Evolutionary conservation across 1,140 invertebrate species (phyloP).

Genomic region (Philopotamus ludificatus): DNA sequence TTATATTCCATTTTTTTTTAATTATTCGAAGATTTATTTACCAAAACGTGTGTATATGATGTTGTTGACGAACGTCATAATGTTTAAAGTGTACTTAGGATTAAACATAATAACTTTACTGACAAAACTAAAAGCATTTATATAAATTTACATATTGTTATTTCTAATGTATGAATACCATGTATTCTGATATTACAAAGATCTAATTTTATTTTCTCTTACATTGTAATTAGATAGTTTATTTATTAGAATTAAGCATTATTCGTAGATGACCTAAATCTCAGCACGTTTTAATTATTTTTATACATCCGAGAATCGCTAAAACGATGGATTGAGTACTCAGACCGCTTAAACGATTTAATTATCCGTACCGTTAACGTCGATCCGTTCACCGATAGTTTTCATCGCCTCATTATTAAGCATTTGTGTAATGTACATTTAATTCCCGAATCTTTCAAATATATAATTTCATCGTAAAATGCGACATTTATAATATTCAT

Average conservation of each 20-base stretch:
- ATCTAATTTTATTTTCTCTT: not conserved
- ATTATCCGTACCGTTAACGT: too few species aligned
- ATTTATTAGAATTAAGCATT: too few species aligned
- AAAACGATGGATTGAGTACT: too few species aligned
- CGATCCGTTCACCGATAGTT: not conserved
- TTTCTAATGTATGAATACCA: conserved; percentile 15
- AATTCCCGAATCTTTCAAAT: not conserved
- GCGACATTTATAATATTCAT: too few species aligned
- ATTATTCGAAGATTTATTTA: conserved; percentile 15
- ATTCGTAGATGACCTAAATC: too few species aligned
- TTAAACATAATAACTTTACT: conserved; percentile 31
- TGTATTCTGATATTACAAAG: conserved; percentile 12
- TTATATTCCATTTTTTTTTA: not conserved
- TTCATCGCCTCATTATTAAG: not conserved
- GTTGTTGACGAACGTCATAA: too few species aligned
- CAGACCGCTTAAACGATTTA: too few species aligned
- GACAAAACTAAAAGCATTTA: conserved; percentile 36
- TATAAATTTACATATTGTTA: too few species aligned
- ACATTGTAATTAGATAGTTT: too few species aligned
- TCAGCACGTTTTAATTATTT: too few species aligned
- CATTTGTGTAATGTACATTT: not conserved
- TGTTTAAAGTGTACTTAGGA: conserved; percentile 12
- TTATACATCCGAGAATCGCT: too few species aligned
- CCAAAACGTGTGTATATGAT: conserved; percentile 15
- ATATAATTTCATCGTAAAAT: not conserved